Base-by-base conservation (phyloP, 37 sponge, comb jelly and placozoan genomes). In the Eunapius fragilis region DNA sequence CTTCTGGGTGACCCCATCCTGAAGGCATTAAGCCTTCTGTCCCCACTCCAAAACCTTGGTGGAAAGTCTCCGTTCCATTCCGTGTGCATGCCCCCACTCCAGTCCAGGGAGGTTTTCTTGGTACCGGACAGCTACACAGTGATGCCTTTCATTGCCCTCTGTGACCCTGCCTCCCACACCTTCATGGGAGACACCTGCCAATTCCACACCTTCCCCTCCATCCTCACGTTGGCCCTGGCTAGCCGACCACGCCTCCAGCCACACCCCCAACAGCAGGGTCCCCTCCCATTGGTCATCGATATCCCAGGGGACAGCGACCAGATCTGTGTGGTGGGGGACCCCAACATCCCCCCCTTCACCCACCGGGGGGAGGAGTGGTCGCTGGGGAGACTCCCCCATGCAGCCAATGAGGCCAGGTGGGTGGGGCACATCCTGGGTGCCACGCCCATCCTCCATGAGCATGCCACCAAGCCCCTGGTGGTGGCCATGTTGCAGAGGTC, bases 181-280 rank as follows among this genome's bases (percentile, higher is more conserved):
- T n/a, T n/a, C n/a, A n/a, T n/a, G n/a, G n/a, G n/a, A n/a, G n/a
- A n/a, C n/a, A n/a, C n/a, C n/a, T n/a, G n/a, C n/a, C n/a, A n/a
- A n/a, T n/a, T n/a, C n/a, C n/a, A n/a, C n/a, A n/a, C n/a, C n/a
- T n/a, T n/a, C n/a, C n/a, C n/a, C n/a, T n/a, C n/a, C n/a, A n/a
- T n/a, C n/a, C n/a, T n/a, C n/a, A n/a, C n/a, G n/a, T n/a, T n/a
- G n/a, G n/a, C n/a, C n/a, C n/a, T n/a, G n/a, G n/a, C n/a, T n/a
- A n/a, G n/a, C n/a, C n/a, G n/a, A n/a, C n/a, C n/a, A n/a, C n/a
- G 87, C 47, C 79, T 94, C 72, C 82, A 90, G 27, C 91, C 91
- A 36, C 91, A 94, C 50, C 69, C 41, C 11, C 82, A 76, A 30
- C 74, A 86, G 7, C 70, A 90, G 33, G 82, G 85, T 2, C 70